These are phyloP conservation scores for Isaurus tuberculatus DNA, from an alignment of 92 coral and sea anemone species.

Conservation along the genomic window DNA sequence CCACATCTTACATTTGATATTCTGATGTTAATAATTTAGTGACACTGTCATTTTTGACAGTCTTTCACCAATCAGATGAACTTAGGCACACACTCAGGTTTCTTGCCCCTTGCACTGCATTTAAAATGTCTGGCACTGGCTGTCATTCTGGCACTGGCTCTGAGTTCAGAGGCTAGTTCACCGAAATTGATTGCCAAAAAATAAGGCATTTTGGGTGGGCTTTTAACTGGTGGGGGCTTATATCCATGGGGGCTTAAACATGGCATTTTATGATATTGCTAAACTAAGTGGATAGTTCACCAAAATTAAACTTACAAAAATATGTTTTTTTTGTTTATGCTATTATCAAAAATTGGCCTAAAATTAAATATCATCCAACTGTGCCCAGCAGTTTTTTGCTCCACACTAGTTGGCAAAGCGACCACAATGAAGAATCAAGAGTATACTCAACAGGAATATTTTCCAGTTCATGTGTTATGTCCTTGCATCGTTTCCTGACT, in stretches of 20 bases:
- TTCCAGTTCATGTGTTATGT: slow-evolving; percentile 47
- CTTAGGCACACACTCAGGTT: slow-evolving; percentile 39
- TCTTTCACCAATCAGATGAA: slow-evolving; percentile 22
- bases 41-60: slow-evolving; percentile 49
- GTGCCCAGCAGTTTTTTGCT: background rate
- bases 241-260: too few relatives aligned
- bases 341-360: slow-evolving; percentile 42
- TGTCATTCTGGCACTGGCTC: slow-evolving; percentile 52
- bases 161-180: slow-evolving; percentile 44
- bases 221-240: too few relatives aligned
- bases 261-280: too few relatives aligned
- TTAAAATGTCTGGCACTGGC: slow-evolving; percentile 41
- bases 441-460: slow-evolving; percentile 45
- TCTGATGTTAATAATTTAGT: slow-evolving; percentile 41
- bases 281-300: background rate
- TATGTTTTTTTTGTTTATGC: slow-evolving; percentile 36
- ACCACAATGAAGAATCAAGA: slow-evolving; percentile 14
- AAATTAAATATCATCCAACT: slow-evolving; percentile 41
- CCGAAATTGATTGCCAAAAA: slow-evolving; percentile 42
- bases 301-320: slow-evolving; percentile 14
- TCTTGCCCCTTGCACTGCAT: slow-evolving; percentile 25
- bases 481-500: slow-evolving; percentile 42
- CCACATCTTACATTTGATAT: slow-evolving; percentile 49
- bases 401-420: background rate
- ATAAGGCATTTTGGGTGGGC: slow-evolving; percentile 21